Percentiles rank a stretch among this genome's conserved stretches.
Conservation (phyloP, 1,140 invertebrate genomes). For the Mesaphorura yosii region DNA sequence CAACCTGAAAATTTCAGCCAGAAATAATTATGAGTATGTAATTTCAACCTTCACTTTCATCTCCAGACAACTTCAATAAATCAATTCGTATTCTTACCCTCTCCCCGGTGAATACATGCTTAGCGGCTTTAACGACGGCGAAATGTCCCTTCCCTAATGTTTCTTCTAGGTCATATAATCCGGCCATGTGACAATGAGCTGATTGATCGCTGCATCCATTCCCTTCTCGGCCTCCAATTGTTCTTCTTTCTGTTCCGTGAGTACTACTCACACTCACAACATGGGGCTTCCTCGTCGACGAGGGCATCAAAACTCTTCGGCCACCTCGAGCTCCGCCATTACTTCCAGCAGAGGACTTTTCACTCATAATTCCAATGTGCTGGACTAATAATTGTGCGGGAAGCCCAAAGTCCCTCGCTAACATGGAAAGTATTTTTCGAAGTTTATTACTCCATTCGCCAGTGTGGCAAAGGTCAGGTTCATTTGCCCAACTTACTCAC, state of each 20-base stretch:
- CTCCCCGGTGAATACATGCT: slow-evolving; percentile 98
- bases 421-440: no score
- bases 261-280: neutral
- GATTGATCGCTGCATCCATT: no score
- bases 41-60: neutral
- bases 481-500: no score
- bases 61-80: neutral
- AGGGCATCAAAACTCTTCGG: neutral
- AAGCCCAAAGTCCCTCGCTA: no score
- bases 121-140: slow-evolving; percentile 94
- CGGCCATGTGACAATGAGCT: slow-evolving; percentile 78
- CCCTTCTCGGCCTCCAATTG: no score
- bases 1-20: slow-evolving; percentile 23
- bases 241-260: neutral
- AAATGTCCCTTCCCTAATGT: slow-evolving; percentile 92
- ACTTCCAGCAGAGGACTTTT: no score
- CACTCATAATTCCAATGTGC: no score
- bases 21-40: no score
- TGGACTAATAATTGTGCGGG: no score
- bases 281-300: neutral
- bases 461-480: no score
- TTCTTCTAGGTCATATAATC: slow-evolving; percentile 90
- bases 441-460: no score
- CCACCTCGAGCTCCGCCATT: no score
- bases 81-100: slow-evolving; percentile 56